Percentiles rank a stretch among this genome's conserved stretches.
Conservation (phyloP, 2,888 invertebrate species). For the Artemia sp. region DNA sequence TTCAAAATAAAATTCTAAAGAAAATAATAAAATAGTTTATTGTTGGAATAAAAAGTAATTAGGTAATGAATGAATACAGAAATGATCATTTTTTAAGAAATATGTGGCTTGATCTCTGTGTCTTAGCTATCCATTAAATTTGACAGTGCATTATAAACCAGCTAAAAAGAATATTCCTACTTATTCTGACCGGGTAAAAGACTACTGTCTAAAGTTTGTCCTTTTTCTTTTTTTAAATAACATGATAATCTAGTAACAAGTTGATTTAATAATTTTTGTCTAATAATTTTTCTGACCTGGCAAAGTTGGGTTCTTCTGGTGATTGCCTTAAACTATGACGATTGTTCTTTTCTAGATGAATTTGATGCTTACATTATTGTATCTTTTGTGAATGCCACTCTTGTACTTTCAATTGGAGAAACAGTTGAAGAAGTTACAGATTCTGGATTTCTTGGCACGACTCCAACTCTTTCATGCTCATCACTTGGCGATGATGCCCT, state of each 20-base stretch:
- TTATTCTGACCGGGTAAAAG: neutral
- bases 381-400: constrained; percentile 93
- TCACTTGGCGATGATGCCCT: constrained; percentile 93
- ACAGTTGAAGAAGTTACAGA: constrained; percentile 99
- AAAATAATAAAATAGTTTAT: too few relatives aligned
- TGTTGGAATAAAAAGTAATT: too few relatives aligned
- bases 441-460: constrained; percentile 95
- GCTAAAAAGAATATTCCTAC: neutral
- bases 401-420: constrained; percentile 96
- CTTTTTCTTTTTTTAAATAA: neutral
- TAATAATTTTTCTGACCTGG: neutral
- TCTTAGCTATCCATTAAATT: too few relatives aligned
- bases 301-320: neutral
- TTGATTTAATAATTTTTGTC: neutral
- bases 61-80: too few relatives aligned
- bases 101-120: too few relatives aligned
- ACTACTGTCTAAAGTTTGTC: neutral
- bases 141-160: neutral
- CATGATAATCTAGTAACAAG: neutral
- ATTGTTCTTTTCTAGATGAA: constrained; percentile 50
- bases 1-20: too few relatives aligned
- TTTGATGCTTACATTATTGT: constrained; percentile 99
- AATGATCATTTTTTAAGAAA: too few relatives aligned
- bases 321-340: neutral
- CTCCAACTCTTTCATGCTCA: constrained; percentile 93